Evolutionary conservation across 1,140 invertebrate genomes (phyloP).

Genomic region (Cydia splendana): DNA sequence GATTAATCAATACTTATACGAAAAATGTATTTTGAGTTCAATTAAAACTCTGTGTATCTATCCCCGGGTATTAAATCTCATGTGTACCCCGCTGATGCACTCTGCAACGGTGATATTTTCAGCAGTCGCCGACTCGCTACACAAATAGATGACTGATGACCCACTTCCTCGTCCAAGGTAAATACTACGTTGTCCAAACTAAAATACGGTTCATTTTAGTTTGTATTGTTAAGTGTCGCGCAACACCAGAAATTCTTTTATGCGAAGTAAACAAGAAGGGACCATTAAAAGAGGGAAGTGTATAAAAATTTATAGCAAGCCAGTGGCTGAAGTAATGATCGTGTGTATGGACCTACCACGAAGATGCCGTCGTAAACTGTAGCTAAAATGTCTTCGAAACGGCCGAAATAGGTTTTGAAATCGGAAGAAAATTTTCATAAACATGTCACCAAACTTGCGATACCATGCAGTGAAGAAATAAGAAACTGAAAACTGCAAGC

Average conservation of each 20-base stretch:
- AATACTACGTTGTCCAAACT: constrained; percentile 39
- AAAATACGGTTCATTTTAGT: constrained; percentile 36
- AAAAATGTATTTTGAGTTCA: too few relatives aligned
- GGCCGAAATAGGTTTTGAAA: too few relatives aligned
- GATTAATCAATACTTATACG: too few relatives aligned
- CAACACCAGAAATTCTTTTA: constrained; percentile 30
- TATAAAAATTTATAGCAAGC: constrained; percentile 6
- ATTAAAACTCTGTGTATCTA: constrained; percentile 28
- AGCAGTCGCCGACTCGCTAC: constrained; percentile 59
- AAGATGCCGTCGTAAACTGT: constrained; percentile 27
- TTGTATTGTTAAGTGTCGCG: constrained; percentile 25
- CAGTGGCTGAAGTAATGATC: constrained; percentile 11
- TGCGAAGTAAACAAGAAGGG: constrained; percentile 21
- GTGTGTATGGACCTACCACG: constrained; percentile 16
- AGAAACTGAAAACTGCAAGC: too few relatives aligned
- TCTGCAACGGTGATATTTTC: constrained; percentile 68
- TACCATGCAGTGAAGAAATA: too few relatives aligned
- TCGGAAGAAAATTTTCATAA: too few relatives aligned
- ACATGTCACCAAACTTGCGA: too few relatives aligned
- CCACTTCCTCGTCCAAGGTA: constrained; percentile 57
- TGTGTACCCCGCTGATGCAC: constrained; percentile 57
- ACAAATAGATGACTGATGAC: constrained; percentile 71
- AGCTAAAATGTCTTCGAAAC: neutral
- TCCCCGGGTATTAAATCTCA: constrained; percentile 42
- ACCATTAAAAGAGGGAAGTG: constrained; percentile 24